Base-by-base conservation (phyloP, 1,140 invertebrate species). In the Hycleus phaleratus region DNA sequence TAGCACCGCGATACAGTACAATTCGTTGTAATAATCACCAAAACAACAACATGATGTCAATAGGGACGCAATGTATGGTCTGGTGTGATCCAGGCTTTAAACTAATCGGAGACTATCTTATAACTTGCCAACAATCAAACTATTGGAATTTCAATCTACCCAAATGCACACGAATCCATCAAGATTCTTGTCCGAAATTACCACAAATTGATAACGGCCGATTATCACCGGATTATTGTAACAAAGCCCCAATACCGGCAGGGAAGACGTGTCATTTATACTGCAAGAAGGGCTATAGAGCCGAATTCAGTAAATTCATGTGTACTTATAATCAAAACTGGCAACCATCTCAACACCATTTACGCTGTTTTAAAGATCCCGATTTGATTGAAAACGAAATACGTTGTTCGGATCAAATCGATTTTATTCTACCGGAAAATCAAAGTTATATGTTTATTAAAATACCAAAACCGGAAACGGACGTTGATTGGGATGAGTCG, bases 401-500 rank as follows among this genome's bases (percentile, higher is more conserved):
- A 54, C 81, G 77, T 57, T 87, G 85, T 68, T 84, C 85, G 0
- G 68, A 62, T 38, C 77, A 81, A 65, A 74, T 85, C 48, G 78
- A 77, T 43, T 79, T 82, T 24, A 74, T 78, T 39, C 71, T 87
- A 38, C 78, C 79, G 11, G 61, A 71, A 9, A 76, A 78, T 8
- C 78, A 81, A 54, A 71, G 68, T 26, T 79, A 74, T 10, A 74
- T 79, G 38, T 71, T 79, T 56, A 79, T 87, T 38, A 77, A 77
- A 11, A 79, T 87, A 32, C 77, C 83, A 3, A 78, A 79, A 55
- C 85, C 85, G 0, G 79, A 81, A 66, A 82, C 85, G 10, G 87
- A 86, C 72, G 76, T 85, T 65, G 80, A 86, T 68, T 85, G 79
- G 75, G 69, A 58, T 60, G 83, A 82, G 60, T 80, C 83, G 63